Conservation (phyloP, 2,113 vertebrate genomes). For the Leucopternis melanops region DNA sequence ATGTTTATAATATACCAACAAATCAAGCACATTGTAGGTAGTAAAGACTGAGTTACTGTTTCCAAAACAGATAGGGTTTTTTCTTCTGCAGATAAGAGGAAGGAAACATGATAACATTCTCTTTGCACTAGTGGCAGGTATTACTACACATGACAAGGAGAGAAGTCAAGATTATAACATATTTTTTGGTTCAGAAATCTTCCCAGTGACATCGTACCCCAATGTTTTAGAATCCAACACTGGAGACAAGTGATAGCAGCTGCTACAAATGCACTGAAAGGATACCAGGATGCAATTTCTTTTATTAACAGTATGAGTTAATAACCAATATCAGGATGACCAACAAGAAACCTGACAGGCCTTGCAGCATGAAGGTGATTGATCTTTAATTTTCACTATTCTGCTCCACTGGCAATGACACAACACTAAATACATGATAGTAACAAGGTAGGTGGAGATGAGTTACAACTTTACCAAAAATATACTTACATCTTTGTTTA, state of each 20-base stretch:
- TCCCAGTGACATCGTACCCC: background rate
- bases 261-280: background rate
- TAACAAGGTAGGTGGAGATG: background rate
- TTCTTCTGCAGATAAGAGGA: background rate
- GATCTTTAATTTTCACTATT: background rate
- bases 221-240: background rate
- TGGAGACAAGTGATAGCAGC: background rate
- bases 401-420: background rate
- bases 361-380: background rate
- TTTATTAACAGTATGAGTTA: background rate
- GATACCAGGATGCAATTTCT: background rate
- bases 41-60: background rate
- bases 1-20: background rate
- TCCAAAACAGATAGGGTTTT: background rate
- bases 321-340: background rate
- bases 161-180: background rate
- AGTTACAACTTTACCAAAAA: background rate
- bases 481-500: background rate
- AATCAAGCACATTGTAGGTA: background rate
- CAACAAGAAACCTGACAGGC: background rate
- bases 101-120: background rate
- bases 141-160: background rate
- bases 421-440: background rate
- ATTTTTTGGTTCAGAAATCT: background rate
- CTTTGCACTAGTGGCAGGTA: background rate